Evolutionary conservation across 2,888 invertebrate genomes (phyloP).

Genomic region (Cheilosia soror): DNA sequence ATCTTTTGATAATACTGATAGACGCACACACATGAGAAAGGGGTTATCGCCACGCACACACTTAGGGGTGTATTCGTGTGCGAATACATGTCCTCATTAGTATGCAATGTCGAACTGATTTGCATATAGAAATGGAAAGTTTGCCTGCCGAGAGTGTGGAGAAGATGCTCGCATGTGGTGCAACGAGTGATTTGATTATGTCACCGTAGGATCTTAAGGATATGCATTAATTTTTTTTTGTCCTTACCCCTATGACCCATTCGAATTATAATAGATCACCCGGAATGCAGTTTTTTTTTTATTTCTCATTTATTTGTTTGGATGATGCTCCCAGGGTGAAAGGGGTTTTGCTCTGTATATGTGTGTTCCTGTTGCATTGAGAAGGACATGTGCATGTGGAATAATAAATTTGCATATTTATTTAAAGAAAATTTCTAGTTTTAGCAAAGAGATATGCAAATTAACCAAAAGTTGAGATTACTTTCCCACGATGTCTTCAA

Average conservation of each 20-base stretch:
- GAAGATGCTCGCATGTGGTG: slow-evolving; percentile 65
- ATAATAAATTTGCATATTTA: slow-evolving; percentile 63
- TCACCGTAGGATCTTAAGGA: slow-evolving; percentile 61
- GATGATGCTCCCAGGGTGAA: slow-evolving; percentile 58
- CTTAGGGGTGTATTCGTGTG: slow-evolving; percentile 1
- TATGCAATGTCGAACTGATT: slow-evolving; percentile 47
- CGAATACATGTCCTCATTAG: slow-evolving; percentile 36
- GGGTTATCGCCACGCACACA: slow-evolving; percentile 1
- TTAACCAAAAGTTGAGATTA: slow-evolving; percentile 39
- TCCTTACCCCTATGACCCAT: slow-evolving; percentile 48
- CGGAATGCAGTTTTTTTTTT: slow-evolving; percentile 68
- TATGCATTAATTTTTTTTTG: slow-evolving; percentile 33
- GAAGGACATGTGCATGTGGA: slow-evolving; percentile 52
- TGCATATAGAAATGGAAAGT: slow-evolving; percentile 71
- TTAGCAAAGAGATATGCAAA: slow-evolving; percentile 66
- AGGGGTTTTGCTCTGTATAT: slow-evolving; percentile 30
- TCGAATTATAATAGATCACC: slow-evolving; percentile 60
- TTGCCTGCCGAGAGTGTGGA: slow-evolving; percentile 18
- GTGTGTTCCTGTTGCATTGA: slow-evolving; percentile 19
- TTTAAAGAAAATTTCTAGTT: slow-evolving; percentile 42
- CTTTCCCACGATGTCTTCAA: slow-evolving; percentile 57
- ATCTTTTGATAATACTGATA: slow-evolving; percentile 28
- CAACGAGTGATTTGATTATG: slow-evolving; percentile 63
- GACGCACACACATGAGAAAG: slow-evolving; percentile 16
- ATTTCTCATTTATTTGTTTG: slow-evolving; percentile 18